phyloP scores from a whole-genome alignment of 30 jellyfish, hydroid and myxozoan genomes.

The Morbakka virulenta region DNA sequence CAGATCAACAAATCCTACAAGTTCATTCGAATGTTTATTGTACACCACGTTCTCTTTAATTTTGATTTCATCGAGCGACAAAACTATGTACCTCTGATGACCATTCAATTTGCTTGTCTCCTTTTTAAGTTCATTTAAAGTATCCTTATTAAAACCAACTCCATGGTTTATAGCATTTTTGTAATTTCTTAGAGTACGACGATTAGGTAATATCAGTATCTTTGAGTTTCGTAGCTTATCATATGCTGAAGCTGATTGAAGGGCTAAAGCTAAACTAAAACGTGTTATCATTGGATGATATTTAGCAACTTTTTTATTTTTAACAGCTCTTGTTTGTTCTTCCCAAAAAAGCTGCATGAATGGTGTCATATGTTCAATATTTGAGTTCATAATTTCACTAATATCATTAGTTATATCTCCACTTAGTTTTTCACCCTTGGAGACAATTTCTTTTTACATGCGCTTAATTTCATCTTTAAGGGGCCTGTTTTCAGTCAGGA shows the following conservation, averaged over 20 bases:
- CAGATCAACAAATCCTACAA: slow-evolving; percentile 37
- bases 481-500: too few species aligned
- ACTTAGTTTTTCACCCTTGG: too few species aligned
- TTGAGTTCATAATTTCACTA: neutral
- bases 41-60: slow-evolving; percentile 35
- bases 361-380: neutral
- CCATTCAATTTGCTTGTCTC: slow-evolving; percentile 8
- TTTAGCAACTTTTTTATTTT: neutral
- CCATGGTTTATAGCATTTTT: slow-evolving; percentile 33
- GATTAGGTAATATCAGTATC: slow-evolving; percentile 28
- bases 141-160: slow-evolving; percentile 39
- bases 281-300: neutral
- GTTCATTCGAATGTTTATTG: slow-evolving; percentile 33
- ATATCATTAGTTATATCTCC: too few species aligned
- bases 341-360: slow-evolving; percentile 26
- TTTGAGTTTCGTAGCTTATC: slow-evolving; percentile 38
- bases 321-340: neutral
- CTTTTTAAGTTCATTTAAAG: slow-evolving; percentile 29
- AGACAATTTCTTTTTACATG: too few species aligned
- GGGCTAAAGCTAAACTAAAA: too few species aligned
- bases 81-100: slow-evolving; percentile 25
- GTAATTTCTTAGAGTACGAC: slow-evolving; percentile 55
- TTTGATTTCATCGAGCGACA: slow-evolving; percentile 55
- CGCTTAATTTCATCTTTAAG: too few species aligned
- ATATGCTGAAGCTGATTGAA: slow-evolving; percentile 57